Evolutionary conservation across 2,797 vertebrate genomes (phyloP).

Genomic region (Aquila chrysaetos): DNA sequence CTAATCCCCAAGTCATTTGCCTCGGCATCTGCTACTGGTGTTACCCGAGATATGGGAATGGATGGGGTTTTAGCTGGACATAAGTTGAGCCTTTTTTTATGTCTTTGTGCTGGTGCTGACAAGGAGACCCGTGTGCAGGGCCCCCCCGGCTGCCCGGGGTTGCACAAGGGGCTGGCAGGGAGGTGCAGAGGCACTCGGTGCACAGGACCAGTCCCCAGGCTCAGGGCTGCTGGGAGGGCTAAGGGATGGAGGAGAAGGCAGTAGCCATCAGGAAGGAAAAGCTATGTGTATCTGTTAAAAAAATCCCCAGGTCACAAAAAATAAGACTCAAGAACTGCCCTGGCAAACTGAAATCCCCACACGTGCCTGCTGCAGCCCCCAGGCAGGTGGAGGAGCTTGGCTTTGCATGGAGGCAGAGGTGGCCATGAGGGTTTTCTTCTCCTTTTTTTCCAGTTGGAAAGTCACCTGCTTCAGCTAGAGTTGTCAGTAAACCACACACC

Average conservation of each 20-base stretch:
- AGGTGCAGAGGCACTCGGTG: background rate
- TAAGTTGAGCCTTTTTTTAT: background rate
- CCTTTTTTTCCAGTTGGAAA: background rate
- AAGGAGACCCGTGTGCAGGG: no score
- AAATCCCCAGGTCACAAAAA: background rate
- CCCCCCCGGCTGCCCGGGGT: accelerated
- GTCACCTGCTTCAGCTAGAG: background rate
- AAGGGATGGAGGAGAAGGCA: background rate
- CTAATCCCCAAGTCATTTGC: background rate
- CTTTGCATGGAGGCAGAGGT: background rate
- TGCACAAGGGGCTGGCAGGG: background rate
- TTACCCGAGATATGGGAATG: background rate
- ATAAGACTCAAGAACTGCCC: background rate
- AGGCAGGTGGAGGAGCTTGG: background rate
- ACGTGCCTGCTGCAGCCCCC: accelerated
- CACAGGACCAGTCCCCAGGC: accelerated
- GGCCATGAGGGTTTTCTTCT: background rate
- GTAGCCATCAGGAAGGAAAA: background rate
- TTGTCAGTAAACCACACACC: background rate
- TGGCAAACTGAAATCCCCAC: background rate
- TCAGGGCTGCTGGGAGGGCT: background rate
- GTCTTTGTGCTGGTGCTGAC: background rate
- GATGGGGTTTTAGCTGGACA: background rate
- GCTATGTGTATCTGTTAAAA: background rate
- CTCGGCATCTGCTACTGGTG: background rate